A percentile compares a stretch with the other conserved stretches of the same genome.
phyloP scores from a whole-genome alignment of 2,888 invertebrate species.

The Branchellion lobata region DNA sequence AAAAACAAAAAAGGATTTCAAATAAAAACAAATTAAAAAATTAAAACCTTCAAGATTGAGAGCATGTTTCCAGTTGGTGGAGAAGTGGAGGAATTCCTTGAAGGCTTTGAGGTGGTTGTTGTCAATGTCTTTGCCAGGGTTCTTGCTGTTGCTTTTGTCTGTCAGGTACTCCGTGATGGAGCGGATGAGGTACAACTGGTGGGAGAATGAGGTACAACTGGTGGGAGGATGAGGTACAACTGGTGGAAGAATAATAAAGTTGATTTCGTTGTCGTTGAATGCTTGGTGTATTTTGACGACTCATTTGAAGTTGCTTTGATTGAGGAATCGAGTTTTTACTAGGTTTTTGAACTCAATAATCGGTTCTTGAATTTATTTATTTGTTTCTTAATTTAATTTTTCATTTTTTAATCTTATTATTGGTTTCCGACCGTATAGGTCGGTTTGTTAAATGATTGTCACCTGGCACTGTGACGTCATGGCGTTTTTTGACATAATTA shows the following conservation, averaged over 20 bases:
- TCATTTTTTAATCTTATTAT: too few species aligned
- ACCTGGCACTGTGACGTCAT: slow-evolving; percentile 18
- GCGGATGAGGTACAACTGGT: slow-evolving; percentile 90
- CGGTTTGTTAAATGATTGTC: too few species aligned
- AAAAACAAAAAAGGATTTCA: too few species aligned
- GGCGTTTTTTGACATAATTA: slow-evolving; percentile 14
- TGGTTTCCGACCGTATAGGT: too few species aligned
- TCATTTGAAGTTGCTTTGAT: neutral
- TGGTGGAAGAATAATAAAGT: too few species aligned
- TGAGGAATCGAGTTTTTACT: too few species aligned
- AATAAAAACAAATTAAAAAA: too few species aligned
- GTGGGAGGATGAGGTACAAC: too few species aligned
- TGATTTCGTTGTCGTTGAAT: neutral
- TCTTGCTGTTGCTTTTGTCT: slow-evolving; percentile 69
- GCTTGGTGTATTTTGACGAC: neutral
- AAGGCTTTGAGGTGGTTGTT: slow-evolving; percentile 48
- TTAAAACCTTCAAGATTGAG: slow-evolving; percentile 51
- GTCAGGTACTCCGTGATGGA: slow-evolving; percentile 94
- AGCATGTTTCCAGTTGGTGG: slow-evolving; percentile 51
- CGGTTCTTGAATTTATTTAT: too few species aligned
- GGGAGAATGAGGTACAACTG: neutral
- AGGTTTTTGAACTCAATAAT: too few species aligned
- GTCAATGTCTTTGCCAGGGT: slow-evolving; percentile 52
- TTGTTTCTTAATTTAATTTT: too few species aligned
- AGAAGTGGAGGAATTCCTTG: slow-evolving; percentile 51